These are phyloP conservation scores for Brachyistius frenatus DNA, from an alignment of 2,113 vertebrate species.

Conservation along the genomic window DNA sequence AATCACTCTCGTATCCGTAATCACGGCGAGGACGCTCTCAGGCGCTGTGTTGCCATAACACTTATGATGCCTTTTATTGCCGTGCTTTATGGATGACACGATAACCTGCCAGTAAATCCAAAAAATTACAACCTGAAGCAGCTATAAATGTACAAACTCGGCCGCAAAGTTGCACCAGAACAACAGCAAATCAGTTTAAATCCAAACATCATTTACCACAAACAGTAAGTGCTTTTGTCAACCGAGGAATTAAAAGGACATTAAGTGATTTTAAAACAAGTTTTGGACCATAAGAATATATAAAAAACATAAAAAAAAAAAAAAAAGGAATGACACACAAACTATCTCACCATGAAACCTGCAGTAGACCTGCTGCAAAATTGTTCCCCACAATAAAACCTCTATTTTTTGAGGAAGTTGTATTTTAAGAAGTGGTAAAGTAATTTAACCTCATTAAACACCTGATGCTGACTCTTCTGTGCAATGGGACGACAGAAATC, in stretches of 20 bases:
- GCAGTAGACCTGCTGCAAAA: too few species aligned
- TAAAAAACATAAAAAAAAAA: neutral
- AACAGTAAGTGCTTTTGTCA: neutral
- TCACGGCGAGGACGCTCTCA: neutral
- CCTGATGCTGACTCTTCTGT: too few species aligned
- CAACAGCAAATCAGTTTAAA: neutral
- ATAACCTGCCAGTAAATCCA: neutral
- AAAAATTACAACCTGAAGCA: neutral
- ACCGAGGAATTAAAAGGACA: neutral
- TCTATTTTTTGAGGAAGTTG: too few species aligned
- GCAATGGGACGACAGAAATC: neutral
- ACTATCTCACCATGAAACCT: neutral
- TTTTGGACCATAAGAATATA: neutral
- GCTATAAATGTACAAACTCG: neutral
- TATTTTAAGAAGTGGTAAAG: too few species aligned
- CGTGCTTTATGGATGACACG: neutral
- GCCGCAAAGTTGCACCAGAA: neutral
- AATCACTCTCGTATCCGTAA: constrained; percentile 10
- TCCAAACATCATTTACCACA: neutral
- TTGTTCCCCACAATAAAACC: too few species aligned
- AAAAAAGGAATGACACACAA: neutral
- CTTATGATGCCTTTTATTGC: constrained; percentile 18
- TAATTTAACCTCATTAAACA: too few species aligned
- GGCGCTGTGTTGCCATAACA: neutral
- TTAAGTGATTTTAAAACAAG: neutral